Conservation (phyloP, 2,113 vertebrate genomes). For the Chlorodrepanis virens region DNA sequence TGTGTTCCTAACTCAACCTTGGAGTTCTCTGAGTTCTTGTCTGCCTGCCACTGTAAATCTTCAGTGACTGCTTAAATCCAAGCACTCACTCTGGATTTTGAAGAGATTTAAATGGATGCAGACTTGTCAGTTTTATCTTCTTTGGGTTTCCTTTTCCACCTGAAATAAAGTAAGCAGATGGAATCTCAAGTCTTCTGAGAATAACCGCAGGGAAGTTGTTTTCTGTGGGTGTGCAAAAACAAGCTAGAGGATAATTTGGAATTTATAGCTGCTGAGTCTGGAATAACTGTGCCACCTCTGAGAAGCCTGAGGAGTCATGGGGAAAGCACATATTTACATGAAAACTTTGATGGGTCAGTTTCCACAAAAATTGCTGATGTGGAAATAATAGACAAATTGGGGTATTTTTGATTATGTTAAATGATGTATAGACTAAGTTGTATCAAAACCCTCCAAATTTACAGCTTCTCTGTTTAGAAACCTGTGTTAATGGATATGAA, state of each 20-base stretch:
- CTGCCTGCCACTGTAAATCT: neutral
- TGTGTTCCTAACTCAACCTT: neutral
- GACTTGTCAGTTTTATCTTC: neutral
- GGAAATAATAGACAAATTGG: neutral
- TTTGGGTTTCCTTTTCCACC: neutral
- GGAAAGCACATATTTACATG: neutral
- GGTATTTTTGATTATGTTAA: neutral
- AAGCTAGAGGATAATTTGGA: constrained; percentile 32
- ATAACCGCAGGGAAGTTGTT: neutral
- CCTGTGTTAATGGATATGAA: neutral
- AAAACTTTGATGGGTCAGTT: neutral
- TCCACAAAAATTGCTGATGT: neutral
- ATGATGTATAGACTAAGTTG: neutral
- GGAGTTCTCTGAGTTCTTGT: neutral
- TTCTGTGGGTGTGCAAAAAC: constrained; percentile 12
- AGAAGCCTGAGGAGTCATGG: neutral
- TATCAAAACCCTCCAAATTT: neutral
- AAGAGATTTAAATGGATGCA: neutral
- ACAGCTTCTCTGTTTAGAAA: constrained; percentile 11
- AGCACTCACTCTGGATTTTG: neutral
- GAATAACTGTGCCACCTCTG: constrained; percentile 1
- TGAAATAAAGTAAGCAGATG: constrained; percentile 46
- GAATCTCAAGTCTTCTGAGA: constrained; percentile 19
- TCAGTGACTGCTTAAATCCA: neutral
- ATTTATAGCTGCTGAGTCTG: constrained; percentile 37